These are phyloP conservation scores for Clarias platycephalus DNA, from an alignment of 2,797 vertebrate genomes.

Conservation along the genomic window DNA sequence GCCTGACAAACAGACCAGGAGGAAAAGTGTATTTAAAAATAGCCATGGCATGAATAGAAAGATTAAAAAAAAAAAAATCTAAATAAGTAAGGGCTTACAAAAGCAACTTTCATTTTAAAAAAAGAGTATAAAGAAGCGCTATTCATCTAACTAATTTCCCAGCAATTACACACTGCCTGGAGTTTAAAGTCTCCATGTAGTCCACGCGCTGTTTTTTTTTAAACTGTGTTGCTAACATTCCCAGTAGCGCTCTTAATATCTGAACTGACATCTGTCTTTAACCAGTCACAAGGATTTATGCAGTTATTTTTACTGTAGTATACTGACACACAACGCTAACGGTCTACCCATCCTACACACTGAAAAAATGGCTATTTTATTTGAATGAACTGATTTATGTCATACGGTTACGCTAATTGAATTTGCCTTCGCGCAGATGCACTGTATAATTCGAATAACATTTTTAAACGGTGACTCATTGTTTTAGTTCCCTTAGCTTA, in stretches of 20 bases:
- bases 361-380: not conserved
- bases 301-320: not conserved
- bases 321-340: not conserved
- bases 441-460: not conserved
- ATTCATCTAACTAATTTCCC: not conserved
- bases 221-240: not conserved
- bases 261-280: not conserved
- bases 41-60: not conserved
- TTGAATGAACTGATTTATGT: not conserved
- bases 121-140: not conserved
- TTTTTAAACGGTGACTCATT: not conserved
- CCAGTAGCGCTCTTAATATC: not conserved
- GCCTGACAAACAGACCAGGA: not conserved
- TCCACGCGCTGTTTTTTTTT: not conserved
- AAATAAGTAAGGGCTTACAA: not conserved
- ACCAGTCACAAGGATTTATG: not conserved
- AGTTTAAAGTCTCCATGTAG: not conserved
- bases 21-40: not conserved
- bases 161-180: not conserved
- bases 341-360: not conserved
- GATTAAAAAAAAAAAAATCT: not conserved
- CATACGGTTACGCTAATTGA: not conserved
- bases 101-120: not conserved
- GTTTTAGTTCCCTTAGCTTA: not conserved
- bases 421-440: too few species aligned